Evolutionary conservation across 2,888 invertebrate species (phyloP), one percentile per base, ranked within the genome.

Genomic region (Drosophila mercatorum): DNA sequence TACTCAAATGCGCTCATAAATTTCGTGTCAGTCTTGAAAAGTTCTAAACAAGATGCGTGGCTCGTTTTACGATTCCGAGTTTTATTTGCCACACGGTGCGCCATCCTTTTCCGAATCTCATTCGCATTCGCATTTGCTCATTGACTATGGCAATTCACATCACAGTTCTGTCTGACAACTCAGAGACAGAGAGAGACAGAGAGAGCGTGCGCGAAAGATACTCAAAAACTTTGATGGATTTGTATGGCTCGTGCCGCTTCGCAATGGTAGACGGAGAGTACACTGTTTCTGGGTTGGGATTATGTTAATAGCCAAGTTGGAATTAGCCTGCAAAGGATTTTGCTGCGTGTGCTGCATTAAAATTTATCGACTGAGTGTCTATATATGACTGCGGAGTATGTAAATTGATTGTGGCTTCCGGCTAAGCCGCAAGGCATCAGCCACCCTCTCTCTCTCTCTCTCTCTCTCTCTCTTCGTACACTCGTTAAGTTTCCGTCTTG

Each of bases 161-260:
- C 80, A 65, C 34, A 51, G 14, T 53, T 53, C 52, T 5, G n/a
- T 17, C 49, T 34, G 49, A 34, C 31, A 49, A 6, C n/a, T 49
- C 31, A n/a, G 40, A 28, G 40, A 53, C 38, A 14, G 53, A 53
- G 28, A 40, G 40, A 2, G 22, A 22, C 2, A 2, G 22, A 1
- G 59, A 68, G 52, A 59, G 38, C 12, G 8, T 0, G 26, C 12
- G 40, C 10, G 62, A 64, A 49, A 68, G 72, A 65, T 72, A 72
- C 68, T 78, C 75, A 72, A 67, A 78, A 80, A 80, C 81, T 78
- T 80, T 80, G 79, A 81, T 80, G 81, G 75, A 81, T 80, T 81
- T 68, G 66, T 66, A 67, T 70, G 60, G 53, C 56, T 46, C 57
- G 40, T 57, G 44, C 40, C 43, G 61, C 38, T 31, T 12, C 36